Base-by-base conservation (phyloP, 2,797 vertebrate genomes). In the Percopsis omiscomaycus region DNA sequence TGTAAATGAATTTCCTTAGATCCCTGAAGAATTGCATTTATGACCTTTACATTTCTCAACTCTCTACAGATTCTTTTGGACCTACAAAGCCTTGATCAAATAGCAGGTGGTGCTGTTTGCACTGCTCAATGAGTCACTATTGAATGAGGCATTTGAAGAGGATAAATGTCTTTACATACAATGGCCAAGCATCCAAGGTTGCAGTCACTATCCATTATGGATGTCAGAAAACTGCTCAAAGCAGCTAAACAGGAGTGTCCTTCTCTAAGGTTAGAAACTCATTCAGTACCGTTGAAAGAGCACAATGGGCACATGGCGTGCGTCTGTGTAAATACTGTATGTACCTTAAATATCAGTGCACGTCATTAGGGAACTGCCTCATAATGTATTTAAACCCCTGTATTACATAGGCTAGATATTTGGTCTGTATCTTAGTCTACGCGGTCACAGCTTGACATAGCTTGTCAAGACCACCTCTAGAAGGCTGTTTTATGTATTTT, bases 191-290 rank as follows among this genome's bases (percentile, higher is more conserved):
- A 30, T 46, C 44, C 52, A 64, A 44, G 63, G 37, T 59, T 27
- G 13, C 51, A 62, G 60, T 62, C 68, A 64, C 59, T 47, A 48
- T 55, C 59, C 46, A 71, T 83, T 77, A 79, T 67, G 54, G 53
- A 56, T 62, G 68, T 77, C 74, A 69, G 32, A 52, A 66, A 54
- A 71, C 14, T 13, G 65, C 77, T 79, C 53, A 62, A 66, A 72
- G 68, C 66, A 60, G 76, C 67, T 66, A 59, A 79, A 62, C 71
- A 55, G 59, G 27, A 45, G 63, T 60, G 69, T 67, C 69, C 64
- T 0, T 64, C 64, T 58, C 49, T 75, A 82, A 86, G 78, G 82
- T 89, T 71, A 76, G 37, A 61, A 51, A 64, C 27, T 47, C 47
- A 37, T 37, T 37, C 32, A 37, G 58, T 66, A 50, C 60, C 66